phyloP scores from a whole-genome alignment of 2,888 invertebrate species.

The Napeogenes sylphis region DNA sequence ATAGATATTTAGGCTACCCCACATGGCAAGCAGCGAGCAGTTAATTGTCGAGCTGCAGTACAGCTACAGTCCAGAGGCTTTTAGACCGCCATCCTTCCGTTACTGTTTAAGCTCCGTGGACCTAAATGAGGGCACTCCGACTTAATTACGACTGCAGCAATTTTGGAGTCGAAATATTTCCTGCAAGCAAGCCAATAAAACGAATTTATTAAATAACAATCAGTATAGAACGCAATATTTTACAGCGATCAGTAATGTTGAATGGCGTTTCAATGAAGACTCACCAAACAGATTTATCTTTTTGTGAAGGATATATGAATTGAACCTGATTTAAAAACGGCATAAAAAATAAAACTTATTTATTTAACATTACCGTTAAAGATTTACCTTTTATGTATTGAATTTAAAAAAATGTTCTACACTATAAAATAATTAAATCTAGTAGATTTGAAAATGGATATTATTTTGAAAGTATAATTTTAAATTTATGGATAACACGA shows the following conservation, averaged over 20 bases:
- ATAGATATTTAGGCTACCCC: constrained; percentile 44
- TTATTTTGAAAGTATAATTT: no score
- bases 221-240: constrained; percentile 21
- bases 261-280: constrained; percentile 36
- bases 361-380: not conserved
- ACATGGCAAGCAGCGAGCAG: constrained; percentile 60
- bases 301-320: constrained; percentile 18
- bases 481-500: no score
- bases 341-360: no score
- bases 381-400: not conserved
- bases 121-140: constrained; percentile 68
- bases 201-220: constrained; percentile 24
- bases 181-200: constrained; percentile 23
- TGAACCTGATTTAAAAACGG: constrained; percentile 14
- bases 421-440: no score
- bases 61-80: constrained; percentile 47
- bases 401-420: no score
- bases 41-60: constrained; percentile 66
- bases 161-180: constrained; percentile 29
- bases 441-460: no score
- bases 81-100: constrained; percentile 68
- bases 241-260: constrained; percentile 31
- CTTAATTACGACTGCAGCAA: constrained; percentile 61
- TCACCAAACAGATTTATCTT: constrained; percentile 32
- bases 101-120: constrained; percentile 60